Conservation (phyloP, 2,113 vertebrate genomes). For the Trichechus manatus region DNA sequence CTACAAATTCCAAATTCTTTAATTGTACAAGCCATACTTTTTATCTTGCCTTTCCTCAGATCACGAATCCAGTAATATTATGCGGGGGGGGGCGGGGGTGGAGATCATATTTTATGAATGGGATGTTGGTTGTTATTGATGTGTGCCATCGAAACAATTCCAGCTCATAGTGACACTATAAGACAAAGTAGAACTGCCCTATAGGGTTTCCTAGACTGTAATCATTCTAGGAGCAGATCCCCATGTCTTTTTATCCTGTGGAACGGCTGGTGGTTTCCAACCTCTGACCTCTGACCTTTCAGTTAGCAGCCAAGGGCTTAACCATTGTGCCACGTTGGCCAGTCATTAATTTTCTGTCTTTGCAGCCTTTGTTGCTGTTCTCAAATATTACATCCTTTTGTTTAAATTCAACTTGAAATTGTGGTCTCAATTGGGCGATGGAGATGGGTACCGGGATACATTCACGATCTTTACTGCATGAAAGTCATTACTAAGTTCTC, state of each 20-base stretch:
- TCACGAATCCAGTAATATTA: neutral
- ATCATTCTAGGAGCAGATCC: too few relatives aligned
- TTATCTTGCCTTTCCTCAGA: neutral
- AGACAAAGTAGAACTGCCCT: too few relatives aligned
- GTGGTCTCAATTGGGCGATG: neutral
- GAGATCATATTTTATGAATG: neutral
- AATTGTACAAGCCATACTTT: neutral
- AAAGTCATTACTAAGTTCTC: neutral
- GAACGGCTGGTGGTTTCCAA: too few relatives aligned
- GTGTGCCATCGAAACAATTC: too few relatives aligned
- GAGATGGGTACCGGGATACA: neutral
- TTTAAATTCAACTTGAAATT: neutral
- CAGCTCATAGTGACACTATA: too few relatives aligned
- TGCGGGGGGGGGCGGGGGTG: neutral
- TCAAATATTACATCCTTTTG: slow-evolving; percentile 1
- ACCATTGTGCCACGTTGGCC: too few relatives aligned
- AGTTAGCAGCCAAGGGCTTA: too few relatives aligned
- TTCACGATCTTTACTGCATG: neutral
- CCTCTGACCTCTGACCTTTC: too few relatives aligned
- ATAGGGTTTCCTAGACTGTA: too few relatives aligned
- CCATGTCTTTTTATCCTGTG: too few relatives aligned
- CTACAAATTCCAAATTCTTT: neutral
- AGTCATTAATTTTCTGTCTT: slow-evolving; percentile 43
- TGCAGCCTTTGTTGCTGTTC: neutral
- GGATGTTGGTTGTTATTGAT: neutral